These are phyloP conservation scores for Linurgus olivaceus DNA, from an alignment of 2,797 vertebrate genomes.

Conservation along the genomic window DNA sequence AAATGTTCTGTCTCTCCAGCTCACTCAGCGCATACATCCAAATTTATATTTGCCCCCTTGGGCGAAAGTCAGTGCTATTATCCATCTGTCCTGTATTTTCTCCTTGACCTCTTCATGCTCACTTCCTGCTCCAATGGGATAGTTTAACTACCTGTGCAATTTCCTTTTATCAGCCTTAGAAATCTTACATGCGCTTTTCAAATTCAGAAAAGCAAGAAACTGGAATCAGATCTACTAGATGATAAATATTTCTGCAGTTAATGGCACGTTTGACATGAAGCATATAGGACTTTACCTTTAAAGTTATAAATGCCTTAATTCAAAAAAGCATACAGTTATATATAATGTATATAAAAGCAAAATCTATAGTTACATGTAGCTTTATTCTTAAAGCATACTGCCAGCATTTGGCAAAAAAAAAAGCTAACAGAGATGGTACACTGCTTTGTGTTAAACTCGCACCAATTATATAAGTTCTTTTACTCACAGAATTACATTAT, in stretches of 20 bases:
- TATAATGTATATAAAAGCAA: background rate
- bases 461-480: background rate
- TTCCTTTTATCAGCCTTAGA: conserved; percentile 52
- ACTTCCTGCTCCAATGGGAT: conserved; percentile 11
- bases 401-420: background rate
- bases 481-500: background rate
- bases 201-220: conserved; percentile 16
- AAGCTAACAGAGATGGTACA: background rate
- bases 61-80: background rate
- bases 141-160: conserved; percentile 22
- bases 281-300: background rate
- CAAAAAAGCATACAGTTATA: background rate
- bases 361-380: background rate
- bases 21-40: conserved; percentile 31
- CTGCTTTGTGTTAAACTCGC: conserved; percentile 25
- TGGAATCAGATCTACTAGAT: background rate
- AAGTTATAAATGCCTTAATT: background rate
- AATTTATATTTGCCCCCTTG: conserved; percentile 35
- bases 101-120: conserved; percentile 42
- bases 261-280: conserved; percentile 19
- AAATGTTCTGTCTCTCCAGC: conserved; percentile 24
- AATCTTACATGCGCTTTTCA: conserved; percentile 39
- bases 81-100: conserved; percentile 53
- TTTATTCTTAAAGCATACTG: conserved; percentile 7
- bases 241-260: conserved; percentile 49